Percentiles rank a stretch among this genome's conserved stretches.
phyloP scores from a whole-genome alignment of 1,140 invertebrate genomes.

The Sitobion miscanthi region DNA sequence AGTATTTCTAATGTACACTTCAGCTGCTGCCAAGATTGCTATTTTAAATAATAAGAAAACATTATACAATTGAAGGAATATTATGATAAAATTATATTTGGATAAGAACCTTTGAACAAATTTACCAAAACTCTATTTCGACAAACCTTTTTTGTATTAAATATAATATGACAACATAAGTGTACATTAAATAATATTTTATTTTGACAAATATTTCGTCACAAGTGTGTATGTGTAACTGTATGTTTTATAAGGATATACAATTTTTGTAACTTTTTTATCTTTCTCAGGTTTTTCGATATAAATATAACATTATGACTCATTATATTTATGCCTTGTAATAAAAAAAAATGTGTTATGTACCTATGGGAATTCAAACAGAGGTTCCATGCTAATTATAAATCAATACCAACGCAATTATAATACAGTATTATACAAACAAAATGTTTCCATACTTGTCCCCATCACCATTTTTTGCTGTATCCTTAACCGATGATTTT shows the following conservation, averaged over 20 bases:
- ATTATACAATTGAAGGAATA: too few species aligned
- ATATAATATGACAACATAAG: neutral
- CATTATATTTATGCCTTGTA: neutral
- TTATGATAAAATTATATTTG: too few species aligned
- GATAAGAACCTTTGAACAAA: too few species aligned
- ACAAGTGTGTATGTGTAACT: too few species aligned
- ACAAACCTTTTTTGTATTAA: too few species aligned
- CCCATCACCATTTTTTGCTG: neutral
- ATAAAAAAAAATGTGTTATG: neutral
- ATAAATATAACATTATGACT: neutral
- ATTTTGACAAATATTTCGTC: neutral
- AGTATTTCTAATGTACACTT: too few species aligned
- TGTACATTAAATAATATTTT: neutral
- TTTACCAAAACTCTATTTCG: too few species aligned
- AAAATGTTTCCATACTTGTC: neutral
- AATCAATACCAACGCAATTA: neutral
- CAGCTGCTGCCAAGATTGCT: too few species aligned
- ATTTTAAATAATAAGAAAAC: too few species aligned
- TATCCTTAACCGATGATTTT: neutral
- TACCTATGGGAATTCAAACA: neutral
- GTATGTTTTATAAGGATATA: too few species aligned
- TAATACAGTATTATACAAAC: neutral
- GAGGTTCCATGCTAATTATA: neutral
- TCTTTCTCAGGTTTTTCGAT: neutral
- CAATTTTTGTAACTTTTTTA: neutral